phyloP scores from a whole-genome alignment of 2,888 invertebrate genomes.

The Watsonalla cultraria region DNA sequence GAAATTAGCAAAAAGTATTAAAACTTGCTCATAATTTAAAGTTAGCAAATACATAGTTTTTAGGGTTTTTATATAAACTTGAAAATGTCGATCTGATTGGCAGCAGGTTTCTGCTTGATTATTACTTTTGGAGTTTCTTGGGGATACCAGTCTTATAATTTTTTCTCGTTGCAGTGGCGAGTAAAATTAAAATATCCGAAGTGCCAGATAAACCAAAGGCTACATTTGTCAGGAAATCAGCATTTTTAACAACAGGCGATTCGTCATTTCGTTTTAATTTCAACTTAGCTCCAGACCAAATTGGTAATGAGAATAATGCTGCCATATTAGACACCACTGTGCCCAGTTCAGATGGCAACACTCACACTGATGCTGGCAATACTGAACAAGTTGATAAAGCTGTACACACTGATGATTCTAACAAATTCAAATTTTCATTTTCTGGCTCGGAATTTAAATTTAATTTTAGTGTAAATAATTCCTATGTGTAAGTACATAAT shows the following conservation, averaged over 20 bases:
- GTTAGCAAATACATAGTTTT: background rate
- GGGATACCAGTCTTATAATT: slow-evolving; percentile 3
- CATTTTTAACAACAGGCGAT: slow-evolving; percentile 69
- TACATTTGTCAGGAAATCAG: slow-evolving; percentile 83
- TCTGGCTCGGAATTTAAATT: slow-evolving; percentile 81
- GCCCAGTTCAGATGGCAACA: slow-evolving; percentile 1
- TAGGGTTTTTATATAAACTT: background rate
- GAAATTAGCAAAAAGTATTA: slow-evolving; percentile 70
- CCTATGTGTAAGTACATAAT: slow-evolving; percentile 18
- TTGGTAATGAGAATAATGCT: slow-evolving; percentile 27
- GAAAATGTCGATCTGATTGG: too few species aligned
- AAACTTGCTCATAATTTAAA: slow-evolving; percentile 9
- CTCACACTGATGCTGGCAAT: slow-evolving; percentile 9
- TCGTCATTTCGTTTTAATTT: slow-evolving; percentile 78
- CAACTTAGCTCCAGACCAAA: slow-evolving; percentile 42
- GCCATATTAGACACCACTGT: slow-evolving; percentile 10
- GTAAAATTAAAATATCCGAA: slow-evolving; percentile 78
- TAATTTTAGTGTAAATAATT: slow-evolving; percentile 75
- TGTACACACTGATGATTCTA: slow-evolving; percentile 24
- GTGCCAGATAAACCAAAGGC: slow-evolving; percentile 77
- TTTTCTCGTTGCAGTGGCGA: slow-evolving; percentile 65
- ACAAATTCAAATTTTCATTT: slow-evolving; percentile 58
- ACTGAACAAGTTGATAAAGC: slow-evolving; percentile 11
- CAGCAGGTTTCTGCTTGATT: too few species aligned
- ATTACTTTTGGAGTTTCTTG: background rate